Percentiles rank a stretch among this genome's conserved stretches.
These are phyloP conservation scores for Aproaerema taeniolella DNA, from an alignment of 2,888 invertebrate genomes.

Conservation along the genomic window DNA sequence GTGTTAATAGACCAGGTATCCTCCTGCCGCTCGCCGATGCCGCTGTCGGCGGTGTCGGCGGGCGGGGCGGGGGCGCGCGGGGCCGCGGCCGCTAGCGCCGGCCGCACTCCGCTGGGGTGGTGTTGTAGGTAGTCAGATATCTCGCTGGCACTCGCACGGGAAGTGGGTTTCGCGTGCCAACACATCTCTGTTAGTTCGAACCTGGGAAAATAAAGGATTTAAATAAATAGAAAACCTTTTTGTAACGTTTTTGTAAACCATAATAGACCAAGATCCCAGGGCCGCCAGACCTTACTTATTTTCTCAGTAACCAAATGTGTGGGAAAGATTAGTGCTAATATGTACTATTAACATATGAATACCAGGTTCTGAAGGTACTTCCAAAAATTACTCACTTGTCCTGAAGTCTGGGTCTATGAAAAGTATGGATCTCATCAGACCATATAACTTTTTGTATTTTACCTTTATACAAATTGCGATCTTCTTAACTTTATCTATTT, in stretches of 20 bases:
- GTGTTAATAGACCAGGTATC: slow-evolving; percentile 18
- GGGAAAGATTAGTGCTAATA: no score
- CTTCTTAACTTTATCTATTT: no score
- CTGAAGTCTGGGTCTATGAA: no score
- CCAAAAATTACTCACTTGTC: no score
- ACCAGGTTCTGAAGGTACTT: no score
- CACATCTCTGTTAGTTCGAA: slow-evolving; percentile 83
- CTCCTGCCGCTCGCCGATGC: slow-evolving; percentile 27
- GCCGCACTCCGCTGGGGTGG: slow-evolving; percentile 70
- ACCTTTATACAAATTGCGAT: no score
- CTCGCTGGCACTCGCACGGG: slow-evolving; percentile 84
- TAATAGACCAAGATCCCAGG: no score
- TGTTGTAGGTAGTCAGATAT: slow-evolving; percentile 86
- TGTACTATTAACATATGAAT: no score
- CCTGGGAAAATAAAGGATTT: slow-evolving; percentile 29
- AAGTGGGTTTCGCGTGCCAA: slow-evolving; percentile 82
- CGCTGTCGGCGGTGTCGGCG: slow-evolving; percentile 29
- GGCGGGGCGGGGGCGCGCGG: slow-evolving; percentile 21
- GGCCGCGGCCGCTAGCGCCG: slow-evolving; percentile 26
- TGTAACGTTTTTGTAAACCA: not conserved
- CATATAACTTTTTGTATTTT: no score
- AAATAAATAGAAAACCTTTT: not conserved
- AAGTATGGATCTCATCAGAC: no score
- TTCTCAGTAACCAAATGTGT: no score
- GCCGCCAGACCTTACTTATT: no score